These are phyloP conservation scores for Drosophila orosa DNA, from an alignment of 1,140 invertebrate genomes.

Conservation along the genomic window DNA sequence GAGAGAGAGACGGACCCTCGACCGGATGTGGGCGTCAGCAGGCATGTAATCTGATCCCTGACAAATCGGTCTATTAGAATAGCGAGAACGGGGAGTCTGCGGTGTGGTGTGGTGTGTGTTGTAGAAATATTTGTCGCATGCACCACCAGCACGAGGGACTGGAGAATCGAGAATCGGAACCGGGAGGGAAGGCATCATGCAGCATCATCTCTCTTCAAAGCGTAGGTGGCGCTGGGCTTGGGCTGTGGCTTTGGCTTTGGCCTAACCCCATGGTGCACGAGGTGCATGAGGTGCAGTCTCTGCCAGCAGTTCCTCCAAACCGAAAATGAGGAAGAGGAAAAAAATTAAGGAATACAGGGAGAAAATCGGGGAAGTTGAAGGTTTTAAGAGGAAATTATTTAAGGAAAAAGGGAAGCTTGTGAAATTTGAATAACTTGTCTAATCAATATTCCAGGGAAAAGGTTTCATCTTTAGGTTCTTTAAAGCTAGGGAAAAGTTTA, in stretches of 20 bases:
- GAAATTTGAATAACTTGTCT: fast-evolving
- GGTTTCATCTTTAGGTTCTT: fast-evolving
- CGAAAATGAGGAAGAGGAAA: conserved; percentile 8
- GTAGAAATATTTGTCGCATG: conserved; percentile 84
- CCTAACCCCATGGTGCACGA: conserved; percentile 51
- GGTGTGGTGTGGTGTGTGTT: conserved; percentile 61
- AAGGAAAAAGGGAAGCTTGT: too few species aligned
- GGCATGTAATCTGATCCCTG: conserved; percentile 84
- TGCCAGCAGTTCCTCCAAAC: conserved; percentile 9
- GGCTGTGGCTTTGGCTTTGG: conserved; percentile 40
- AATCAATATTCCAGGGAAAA: background rate
- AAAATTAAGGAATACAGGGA: conserved; percentile 10
- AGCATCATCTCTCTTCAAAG: conserved; percentile 28
- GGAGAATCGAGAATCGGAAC: conserved; percentile 2
- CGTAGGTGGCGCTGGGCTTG: conserved; percentile 82
- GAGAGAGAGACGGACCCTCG: conserved; percentile 17
- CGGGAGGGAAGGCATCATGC: background rate
- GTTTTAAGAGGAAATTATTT: background rate
- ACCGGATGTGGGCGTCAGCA: conserved; percentile 83
- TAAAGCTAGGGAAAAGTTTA: background rate
- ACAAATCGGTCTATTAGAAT: conserved; percentile 84
- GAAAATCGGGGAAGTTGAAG: background rate
- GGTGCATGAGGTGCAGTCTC: conserved; percentile 40
- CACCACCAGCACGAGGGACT: conserved; percentile 12
- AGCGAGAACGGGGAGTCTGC: conserved; percentile 51